Base-by-base conservation (phyloP, 2,113 vertebrate species). In the Pyrgilauda ruficollis region DNA sequence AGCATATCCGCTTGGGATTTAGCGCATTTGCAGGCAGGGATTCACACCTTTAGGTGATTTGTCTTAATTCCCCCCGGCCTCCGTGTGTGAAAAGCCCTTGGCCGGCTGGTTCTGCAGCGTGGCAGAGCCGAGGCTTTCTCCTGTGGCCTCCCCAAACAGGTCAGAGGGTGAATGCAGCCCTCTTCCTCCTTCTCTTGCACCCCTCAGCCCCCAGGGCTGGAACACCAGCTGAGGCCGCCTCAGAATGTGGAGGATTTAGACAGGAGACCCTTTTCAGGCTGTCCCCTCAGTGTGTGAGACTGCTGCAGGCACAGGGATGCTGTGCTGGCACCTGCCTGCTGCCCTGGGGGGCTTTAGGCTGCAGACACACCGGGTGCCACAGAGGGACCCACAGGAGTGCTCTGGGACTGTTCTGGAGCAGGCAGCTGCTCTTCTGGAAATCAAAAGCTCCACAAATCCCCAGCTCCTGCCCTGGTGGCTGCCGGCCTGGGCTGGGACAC, bases 41-140 rank as follows among this genome's bases (percentile, higher is more conserved):
- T 97, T 96, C 94, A 81, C 96, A 96, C 96, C 94, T 93, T 81
- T 78, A 81, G 93, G 84, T 89, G 94, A 91, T 94, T 92, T 92
- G 80, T 77, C 69, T 87, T 95, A 96, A 94, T 89, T 93, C 33
- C 63, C 47, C 49, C 4, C n/a, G 23, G 89, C 21, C 49, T 43
- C 13, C 31, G 0, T 3, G 72, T 23, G 62, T 56, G 79, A 92
- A 90, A 85, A 94, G 63, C 75, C 43, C 30, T 75, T 14, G 22
- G 30, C 5, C 2, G 7, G 62, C 35, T 56, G 53, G 20, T 50
- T 75, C 62, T 79, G 49, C 58, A 52, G 44, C 2, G 0, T 1
- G 11, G 74, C 50, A 1, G 7, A 33, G 41, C 27, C 18, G 3
- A 1, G 37, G 46, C 7, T 37, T 64, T 62, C 46, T 55, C 27